Percentiles rank a stretch among this genome's conserved stretches.
Evolutionary conservation across 2,113 vertebrate genomes (phyloP).

Genomic region (Aix galericulata): DNA sequence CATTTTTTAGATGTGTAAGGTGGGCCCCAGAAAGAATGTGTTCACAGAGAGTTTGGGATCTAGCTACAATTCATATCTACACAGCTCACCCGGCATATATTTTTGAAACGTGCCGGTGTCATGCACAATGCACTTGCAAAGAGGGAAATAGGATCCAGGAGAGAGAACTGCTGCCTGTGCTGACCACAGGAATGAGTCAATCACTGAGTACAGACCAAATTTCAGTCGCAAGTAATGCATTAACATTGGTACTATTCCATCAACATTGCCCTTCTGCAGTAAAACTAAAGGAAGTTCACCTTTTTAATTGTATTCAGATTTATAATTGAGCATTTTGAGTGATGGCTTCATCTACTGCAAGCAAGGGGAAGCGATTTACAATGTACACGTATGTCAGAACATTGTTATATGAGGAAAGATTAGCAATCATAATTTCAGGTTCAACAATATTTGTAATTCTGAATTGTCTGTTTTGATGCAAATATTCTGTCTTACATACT

Average conservation of each 20-base stretch:
- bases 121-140: background rate
- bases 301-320: slow-evolving; percentile 28
- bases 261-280: slow-evolving; percentile 7
- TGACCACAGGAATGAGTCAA: background rate
- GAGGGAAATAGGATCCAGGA: background rate
- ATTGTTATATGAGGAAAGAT: slow-evolving; percentile 47
- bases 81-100: no score
- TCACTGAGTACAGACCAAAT: background rate
- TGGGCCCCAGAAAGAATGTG: background rate
- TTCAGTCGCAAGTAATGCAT: slow-evolving; percentile 17
- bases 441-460: slow-evolving; percentile 74
- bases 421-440: slow-evolving; percentile 69
- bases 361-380: slow-evolving; percentile 45
- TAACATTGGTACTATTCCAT: background rate
- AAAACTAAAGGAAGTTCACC: background rate
- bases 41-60: background rate
- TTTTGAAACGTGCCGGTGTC: background rate
- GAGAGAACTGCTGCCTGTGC: background rate
- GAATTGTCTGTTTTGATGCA: slow-evolving; percentile 70
- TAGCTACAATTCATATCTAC: background rate
- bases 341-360: slow-evolving; percentile 27
- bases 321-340: slow-evolving; percentile 43
- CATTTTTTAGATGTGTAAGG: background rate
- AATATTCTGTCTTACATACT: slow-evolving; percentile 67
- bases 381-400: slow-evolving; percentile 57